These are phyloP conservation scores for Hyaena hyaena DNA, from an alignment of 2,113 vertebrate genomes.

Conservation along the genomic window DNA sequence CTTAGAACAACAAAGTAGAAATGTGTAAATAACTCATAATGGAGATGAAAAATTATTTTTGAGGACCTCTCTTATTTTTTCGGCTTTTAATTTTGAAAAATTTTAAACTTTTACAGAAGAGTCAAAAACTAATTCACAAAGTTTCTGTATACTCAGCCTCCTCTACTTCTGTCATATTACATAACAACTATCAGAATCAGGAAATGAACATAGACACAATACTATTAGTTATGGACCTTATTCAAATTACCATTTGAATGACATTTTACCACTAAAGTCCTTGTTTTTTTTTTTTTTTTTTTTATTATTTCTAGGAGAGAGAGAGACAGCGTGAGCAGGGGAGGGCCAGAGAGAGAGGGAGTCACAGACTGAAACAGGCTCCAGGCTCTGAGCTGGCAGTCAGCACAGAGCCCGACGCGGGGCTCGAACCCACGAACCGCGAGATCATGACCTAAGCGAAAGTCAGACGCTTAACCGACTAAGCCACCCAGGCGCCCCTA, in stretches of 20 bases:
- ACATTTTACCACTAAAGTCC: background rate
- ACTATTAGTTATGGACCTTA: background rate
- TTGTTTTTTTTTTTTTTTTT: background rate
- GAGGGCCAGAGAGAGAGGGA: too few relatives aligned
- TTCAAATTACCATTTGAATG: background rate
- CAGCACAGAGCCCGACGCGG: too few relatives aligned
- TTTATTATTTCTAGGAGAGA: too few relatives aligned
- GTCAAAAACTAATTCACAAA: background rate
- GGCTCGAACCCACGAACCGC: too few relatives aligned
- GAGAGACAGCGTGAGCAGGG: too few relatives aligned
- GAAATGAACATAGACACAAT: background rate
- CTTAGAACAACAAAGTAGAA: conserved; percentile 11
- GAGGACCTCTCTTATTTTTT: background rate
- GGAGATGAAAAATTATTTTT: background rate
- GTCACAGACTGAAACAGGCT: too few relatives aligned
- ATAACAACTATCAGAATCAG: background rate
- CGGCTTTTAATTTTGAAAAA: conserved; percentile 1
- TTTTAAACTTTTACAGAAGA: background rate
- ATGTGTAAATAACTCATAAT: background rate
- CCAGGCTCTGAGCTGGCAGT: too few relatives aligned
- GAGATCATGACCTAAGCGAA: too few relatives aligned
- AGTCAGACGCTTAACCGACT: too few relatives aligned
- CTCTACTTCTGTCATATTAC: background rate
- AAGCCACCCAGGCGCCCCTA: too few relatives aligned
- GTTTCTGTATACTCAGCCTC: background rate